phyloP scores from a whole-genome alignment of 2,113 vertebrate species.

The Lepus timidus region DNA sequence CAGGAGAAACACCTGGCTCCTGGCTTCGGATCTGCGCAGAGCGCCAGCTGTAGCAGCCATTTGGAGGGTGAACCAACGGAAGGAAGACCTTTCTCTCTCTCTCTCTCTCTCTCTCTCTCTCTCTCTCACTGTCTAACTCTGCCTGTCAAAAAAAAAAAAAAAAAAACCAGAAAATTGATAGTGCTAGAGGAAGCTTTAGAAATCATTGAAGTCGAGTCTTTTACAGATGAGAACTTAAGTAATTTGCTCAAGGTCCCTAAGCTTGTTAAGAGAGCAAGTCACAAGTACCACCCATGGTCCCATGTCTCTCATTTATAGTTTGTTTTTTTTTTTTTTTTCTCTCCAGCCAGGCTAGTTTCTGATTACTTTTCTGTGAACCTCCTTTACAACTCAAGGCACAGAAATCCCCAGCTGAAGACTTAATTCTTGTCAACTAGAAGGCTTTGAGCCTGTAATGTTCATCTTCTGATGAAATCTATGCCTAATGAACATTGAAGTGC shows the following conservation, averaged over 20 bases:
- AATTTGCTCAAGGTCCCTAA: conserved; percentile 45
- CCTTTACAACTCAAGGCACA: conserved; percentile 60
- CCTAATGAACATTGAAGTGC: conserved; percentile 39
- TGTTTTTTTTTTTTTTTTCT: conserved; percentile 39
- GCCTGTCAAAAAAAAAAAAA: too few relatives aligned
- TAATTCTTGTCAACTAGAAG: conserved; percentile 52
- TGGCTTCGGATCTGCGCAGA: too few relatives aligned
- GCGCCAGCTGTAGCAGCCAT: too few relatives aligned
- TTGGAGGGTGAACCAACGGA: too few relatives aligned
- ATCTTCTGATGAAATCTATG: conserved; percentile 55
- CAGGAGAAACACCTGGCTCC: too few relatives aligned
- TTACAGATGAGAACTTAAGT: conserved; percentile 37
- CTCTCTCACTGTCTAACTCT: too few relatives aligned
- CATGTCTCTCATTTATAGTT: not conserved
- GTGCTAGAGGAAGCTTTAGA: not conserved
- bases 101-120: too few relatives aligned
- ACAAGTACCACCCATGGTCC: not conserved
- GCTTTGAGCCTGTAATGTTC: conserved; percentile 51
- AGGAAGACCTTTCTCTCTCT: too few relatives aligned
- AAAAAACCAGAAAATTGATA: not conserved
- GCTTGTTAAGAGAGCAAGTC: conserved; percentile 50
- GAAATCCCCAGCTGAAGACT: conserved; percentile 38
- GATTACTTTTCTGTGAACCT: conserved; percentile 62
- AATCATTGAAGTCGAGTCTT: not conserved
- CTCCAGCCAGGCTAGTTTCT: conserved; percentile 56